Conservation (phyloP, 2,888 invertebrate genomes). For the Epinotia demarniana region DNA sequence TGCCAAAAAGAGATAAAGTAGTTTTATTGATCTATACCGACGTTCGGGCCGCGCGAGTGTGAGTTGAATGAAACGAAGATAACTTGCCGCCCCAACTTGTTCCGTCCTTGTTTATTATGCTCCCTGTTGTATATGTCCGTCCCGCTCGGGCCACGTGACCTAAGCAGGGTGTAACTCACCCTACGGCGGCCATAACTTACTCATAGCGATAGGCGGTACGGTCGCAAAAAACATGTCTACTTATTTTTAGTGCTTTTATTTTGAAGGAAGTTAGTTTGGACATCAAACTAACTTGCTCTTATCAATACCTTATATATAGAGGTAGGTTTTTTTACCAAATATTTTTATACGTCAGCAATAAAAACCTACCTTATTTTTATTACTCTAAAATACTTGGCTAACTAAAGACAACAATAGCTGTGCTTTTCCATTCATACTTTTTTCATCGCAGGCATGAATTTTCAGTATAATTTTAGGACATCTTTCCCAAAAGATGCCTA, state of each 20-base stretch:
- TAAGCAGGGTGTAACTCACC: slow-evolving; percentile 85
- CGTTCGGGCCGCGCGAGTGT: slow-evolving; percentile 82
- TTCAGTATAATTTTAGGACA: not conserved
- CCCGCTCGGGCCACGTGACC: slow-evolving; percentile 82
- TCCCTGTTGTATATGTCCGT: slow-evolving; percentile 64
- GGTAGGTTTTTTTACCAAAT: not conserved
- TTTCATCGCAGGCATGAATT: not conserved
- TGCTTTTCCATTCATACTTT: not conserved
- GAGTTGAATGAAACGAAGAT: slow-evolving; percentile 85
- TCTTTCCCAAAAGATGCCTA: not conserved
- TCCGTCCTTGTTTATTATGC: slow-evolving; percentile 66
- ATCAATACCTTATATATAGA: not conserved
- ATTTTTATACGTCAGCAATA: not conserved
- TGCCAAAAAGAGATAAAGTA: slow-evolving; percentile 86
- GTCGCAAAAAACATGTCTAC: slow-evolving; percentile 79
- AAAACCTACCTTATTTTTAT: no score
- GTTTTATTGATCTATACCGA: slow-evolving; percentile 86
- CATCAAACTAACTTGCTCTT: not conserved
- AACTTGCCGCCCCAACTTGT: slow-evolving; percentile 82
- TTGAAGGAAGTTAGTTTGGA: slow-evolving; percentile 23
- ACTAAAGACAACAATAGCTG: not conserved
- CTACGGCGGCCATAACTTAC: slow-evolving; percentile 84
- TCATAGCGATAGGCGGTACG: slow-evolving; percentile 84
- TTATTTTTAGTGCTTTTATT: slow-evolving; percentile 64
- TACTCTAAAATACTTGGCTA: not conserved